Percentiles rank a stretch among this genome's conserved stretches.
These are phyloP conservation scores for Saccostrea cuccullata DNA, from an alignment of 1,140 invertebrate species.

Conservation along the genomic window DNA sequence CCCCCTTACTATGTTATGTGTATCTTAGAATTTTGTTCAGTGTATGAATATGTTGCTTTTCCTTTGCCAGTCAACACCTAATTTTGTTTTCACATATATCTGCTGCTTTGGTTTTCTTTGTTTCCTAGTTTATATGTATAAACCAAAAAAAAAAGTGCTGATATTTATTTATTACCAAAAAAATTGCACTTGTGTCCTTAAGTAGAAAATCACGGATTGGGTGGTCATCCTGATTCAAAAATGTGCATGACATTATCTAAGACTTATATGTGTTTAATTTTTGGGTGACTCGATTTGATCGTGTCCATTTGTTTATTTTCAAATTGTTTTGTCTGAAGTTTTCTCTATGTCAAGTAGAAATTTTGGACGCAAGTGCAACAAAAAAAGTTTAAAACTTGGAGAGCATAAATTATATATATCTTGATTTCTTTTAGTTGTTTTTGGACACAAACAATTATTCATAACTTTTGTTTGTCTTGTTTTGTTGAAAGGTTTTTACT, in stretches of 20 bases:
- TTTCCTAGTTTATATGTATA: conserved; percentile 26
- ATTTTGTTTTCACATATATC: conserved; percentile 28
- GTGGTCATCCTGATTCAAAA: conserved; percentile 26
- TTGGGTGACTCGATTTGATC: conserved; percentile 9
- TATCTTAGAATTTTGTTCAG: conserved; percentile 26
- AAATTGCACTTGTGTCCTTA: conserved; percentile 14
- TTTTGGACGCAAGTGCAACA: conserved; percentile 19
- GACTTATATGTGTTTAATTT: conserved; percentile 18
- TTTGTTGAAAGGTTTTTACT: conserved; percentile 46
- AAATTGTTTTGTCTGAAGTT: not conserved
- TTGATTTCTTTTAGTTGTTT: conserved; percentile 41
- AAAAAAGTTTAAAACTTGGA: conserved; percentile 21
- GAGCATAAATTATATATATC: not conserved
- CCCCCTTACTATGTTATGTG: not conserved
- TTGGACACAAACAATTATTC: conserved; percentile 51
- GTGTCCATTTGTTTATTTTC: conserved; percentile 20
- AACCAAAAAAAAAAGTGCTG: conserved; percentile 20
- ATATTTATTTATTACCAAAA: conserved; percentile 9
- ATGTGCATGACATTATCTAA: not conserved
- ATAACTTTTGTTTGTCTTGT: conserved; percentile 60
- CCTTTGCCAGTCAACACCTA: conserved; percentile 15
- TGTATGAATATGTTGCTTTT: conserved; percentile 31
- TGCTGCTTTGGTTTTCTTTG: conserved; percentile 37
- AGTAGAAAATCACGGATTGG: conserved; percentile 5
- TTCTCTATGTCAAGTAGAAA: conserved; percentile 25